Evolutionary conservation across 2,113 vertebrate genomes (phyloP), one percentile per base, ranked within the genome.

Genomic region (Cynoglossus semilaevis): DNA sequence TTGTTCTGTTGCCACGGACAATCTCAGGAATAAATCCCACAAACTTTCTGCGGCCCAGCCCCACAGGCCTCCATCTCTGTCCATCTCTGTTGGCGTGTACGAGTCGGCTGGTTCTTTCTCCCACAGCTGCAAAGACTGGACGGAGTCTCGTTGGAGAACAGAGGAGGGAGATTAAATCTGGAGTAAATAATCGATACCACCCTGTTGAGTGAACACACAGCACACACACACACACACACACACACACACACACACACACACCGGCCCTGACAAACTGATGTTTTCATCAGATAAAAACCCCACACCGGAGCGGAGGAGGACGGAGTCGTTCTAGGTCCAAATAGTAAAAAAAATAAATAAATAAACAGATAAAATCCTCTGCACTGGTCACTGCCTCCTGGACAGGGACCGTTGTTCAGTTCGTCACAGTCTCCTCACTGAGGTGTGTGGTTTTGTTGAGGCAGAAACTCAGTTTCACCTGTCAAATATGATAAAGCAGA

Each of bases 151-250:
- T 61, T 60, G 73, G 50, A 58, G 77, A 79, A 73, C 70, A 76
- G 76, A 83, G 70, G 72, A 59, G 67, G 67, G 70, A 81, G 85
- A 87, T 86, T 83, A 70, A 85, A 86, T 80, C 76, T 80, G 69
- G 59, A 29, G 52, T 61, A 73, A 60, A 65, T 65, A 71, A 88
- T 88, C 82, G 68, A 88, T 89, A 70, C 46, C 64, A 61, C 47
- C 68, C 45, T 76, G 80, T 65, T 46, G 42, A 80, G 59, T 19
- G 78, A 77, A 17, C 76, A 75, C 72, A 54, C 58, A 67, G 72
- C 73, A 49, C 84, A n/a, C n/a, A n/a, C n/a, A n/a, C n/a, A n/a
- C n/a, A n/a, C n/a, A n/a, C n/a, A n/a, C n/a, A n/a, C n/a, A n/a
- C n/a, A n/a, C n/a, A n/a, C n/a, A n/a, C n/a, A n/a, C n/a, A n/a